A percentile compares a stretch with the other conserved stretches of the same genome.
phyloP scores from a whole-genome alignment of 2,113 vertebrate species.

The Coracopsis vasa region DNA sequence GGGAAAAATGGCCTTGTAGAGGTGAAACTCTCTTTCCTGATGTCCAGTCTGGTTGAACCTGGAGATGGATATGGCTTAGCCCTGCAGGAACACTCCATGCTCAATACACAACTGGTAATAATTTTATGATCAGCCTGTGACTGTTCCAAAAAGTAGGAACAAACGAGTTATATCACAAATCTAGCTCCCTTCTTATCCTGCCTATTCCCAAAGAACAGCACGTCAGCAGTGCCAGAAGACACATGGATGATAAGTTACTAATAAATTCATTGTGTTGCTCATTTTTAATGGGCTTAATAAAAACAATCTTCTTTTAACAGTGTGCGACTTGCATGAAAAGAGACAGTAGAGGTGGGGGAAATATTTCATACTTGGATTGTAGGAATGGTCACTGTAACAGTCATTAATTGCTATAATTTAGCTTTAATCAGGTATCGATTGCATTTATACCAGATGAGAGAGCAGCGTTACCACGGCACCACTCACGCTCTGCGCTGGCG shows the following conservation, averaged over 20 bases:
- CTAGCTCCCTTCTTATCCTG: constrained; percentile 2
- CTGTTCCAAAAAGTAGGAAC: constrained; percentile 34
- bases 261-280: constrained; percentile 58
- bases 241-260: constrained; percentile 48
- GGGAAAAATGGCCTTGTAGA: background rate
- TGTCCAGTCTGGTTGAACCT: background rate
- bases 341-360: background rate
- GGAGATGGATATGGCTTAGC: background rate
- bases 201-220: constrained; percentile 39
- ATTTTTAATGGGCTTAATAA: constrained; percentile 51
- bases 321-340: background rate
- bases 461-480: background rate
- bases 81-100: background rate
- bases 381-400: background rate
- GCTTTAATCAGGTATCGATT: background rate
- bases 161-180: constrained; percentile 30
- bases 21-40: background rate
- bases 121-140: constrained; percentile 2
- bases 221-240: constrained; percentile 39
- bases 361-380: background rate
- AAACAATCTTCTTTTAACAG: background rate
- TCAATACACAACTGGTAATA: background rate
- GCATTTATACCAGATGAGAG: background rate
- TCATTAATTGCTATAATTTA: background rate
- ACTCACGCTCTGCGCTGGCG: background rate